Evolutionary conservation across 2,113 vertebrate genomes (phyloP).

Genomic region (Camelus dromedarius): DNA sequence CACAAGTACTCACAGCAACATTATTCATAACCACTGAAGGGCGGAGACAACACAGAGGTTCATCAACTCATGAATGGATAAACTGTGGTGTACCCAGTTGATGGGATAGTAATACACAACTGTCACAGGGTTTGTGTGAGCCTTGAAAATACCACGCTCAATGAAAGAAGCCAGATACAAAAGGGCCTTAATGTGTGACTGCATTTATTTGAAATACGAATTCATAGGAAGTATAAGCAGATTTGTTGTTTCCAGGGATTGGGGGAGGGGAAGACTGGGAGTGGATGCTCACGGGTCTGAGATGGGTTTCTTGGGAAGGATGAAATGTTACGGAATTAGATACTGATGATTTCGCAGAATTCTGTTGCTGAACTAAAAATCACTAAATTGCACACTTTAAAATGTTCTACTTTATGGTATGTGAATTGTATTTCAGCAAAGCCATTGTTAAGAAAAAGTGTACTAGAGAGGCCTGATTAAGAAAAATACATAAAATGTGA

Average conservation of each 20-base stretch:
- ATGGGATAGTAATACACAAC: no score
- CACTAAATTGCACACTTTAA: background rate
- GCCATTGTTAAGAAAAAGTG: background rate
- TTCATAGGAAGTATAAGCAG: background rate
- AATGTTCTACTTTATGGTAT: background rate
- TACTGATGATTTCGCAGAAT: background rate
- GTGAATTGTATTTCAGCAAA: background rate
- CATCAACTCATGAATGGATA: no score
- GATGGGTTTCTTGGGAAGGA: background rate
- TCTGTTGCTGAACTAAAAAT: background rate
- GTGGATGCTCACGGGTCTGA: background rate
- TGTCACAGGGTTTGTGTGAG: no score
- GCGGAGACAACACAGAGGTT: no score
- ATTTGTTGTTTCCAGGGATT: background rate
- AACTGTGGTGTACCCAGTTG: no score
- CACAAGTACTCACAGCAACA: no score
- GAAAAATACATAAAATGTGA: background rate
- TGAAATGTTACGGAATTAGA: background rate
- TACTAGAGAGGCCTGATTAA: background rate
- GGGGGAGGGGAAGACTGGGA: background rate
- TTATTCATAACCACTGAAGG: no score
- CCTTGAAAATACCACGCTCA: no score
- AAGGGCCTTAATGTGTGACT: background rate
- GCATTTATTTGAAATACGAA: background rate
- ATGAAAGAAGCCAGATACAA: no score